A percentile compares a stretch with the other conserved stretches of the same genome.
Conservation (phyloP, 2,797 vertebrate genomes). For the Sardinella longiceps region DNA sequence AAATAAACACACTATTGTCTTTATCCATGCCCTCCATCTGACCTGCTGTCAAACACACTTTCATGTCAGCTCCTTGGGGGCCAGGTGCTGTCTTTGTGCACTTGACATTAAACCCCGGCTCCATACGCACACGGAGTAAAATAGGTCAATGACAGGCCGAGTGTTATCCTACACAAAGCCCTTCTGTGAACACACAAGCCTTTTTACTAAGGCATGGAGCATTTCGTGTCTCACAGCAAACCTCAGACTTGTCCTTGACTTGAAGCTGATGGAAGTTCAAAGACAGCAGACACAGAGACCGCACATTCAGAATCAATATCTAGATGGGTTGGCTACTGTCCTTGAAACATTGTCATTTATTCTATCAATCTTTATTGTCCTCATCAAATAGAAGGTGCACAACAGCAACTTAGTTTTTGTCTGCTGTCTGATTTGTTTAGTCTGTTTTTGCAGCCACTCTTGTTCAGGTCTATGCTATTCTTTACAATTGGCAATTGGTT, state of each 20-base stretch:
- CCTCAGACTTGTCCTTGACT: background rate
- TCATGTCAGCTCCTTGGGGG: background rate
- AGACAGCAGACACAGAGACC: too few relatives aligned
- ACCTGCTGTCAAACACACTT: background rate
- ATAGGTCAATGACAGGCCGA: constrained; percentile 1
- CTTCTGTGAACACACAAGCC: background rate
- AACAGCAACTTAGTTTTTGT: background rate
- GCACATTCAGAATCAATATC: too few relatives aligned
- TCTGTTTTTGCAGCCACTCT: background rate
- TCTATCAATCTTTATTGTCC: background rate
- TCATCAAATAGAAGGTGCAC: background rate
- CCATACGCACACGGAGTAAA: background rate
- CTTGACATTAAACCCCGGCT: constrained; percentile 8
- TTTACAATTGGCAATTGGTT: background rate
- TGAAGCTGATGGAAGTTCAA: background rate
- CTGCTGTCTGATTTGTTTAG: background rate
- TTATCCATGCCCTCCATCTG: constrained; percentile 1
- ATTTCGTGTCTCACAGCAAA: background rate
- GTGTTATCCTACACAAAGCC: background rate
- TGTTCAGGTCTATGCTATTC: background rate
- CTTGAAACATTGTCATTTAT: background rate
- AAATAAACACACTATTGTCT: too few relatives aligned
- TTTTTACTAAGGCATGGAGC: background rate
- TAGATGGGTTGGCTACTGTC: background rate
- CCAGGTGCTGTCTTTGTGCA: constrained; percentile 6